These are phyloP conservation scores for Ophioderma brevispina DNA, from an alignment of 35 echinoderm and acorn worm genomes.

Conservation along the genomic window DNA sequence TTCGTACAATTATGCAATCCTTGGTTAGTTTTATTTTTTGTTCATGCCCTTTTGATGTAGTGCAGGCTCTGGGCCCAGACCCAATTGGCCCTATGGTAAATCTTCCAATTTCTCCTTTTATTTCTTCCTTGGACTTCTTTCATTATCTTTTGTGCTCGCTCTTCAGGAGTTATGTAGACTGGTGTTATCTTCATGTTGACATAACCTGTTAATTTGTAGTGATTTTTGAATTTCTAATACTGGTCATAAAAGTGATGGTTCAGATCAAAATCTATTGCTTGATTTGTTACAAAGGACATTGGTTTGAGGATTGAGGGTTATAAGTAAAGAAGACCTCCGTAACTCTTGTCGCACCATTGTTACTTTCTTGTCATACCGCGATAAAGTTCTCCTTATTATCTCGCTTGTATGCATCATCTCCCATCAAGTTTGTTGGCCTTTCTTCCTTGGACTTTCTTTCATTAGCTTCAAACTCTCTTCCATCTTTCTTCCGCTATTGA, in stretches of 20 bases:
- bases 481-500: too few species aligned
- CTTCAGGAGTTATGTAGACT: neutral
- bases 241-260: neutral
- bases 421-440: too few species aligned
- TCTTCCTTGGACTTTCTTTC: too few species aligned
- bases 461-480: too few species aligned
- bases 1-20: too few species aligned
- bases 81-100: too few species aligned
- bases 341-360: neutral
- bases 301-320: neutral
- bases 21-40: too few species aligned
- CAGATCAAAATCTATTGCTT: neutral
- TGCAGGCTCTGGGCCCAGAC: too few species aligned
- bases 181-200: neutral
- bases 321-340: neutral
- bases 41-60: too few species aligned
- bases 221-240: neutral
- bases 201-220: neutral
- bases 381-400: neutral
- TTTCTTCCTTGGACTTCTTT: neutral
- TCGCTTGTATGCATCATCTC: neutral
- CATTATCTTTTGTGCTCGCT: neutral
- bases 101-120: neutral
- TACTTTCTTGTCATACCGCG: neutral
- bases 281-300: neutral